Percentiles rank a stretch among this genome's conserved stretches.
Conservation (phyloP, 1,140 invertebrate species). For the Bombus superbus region DNA sequence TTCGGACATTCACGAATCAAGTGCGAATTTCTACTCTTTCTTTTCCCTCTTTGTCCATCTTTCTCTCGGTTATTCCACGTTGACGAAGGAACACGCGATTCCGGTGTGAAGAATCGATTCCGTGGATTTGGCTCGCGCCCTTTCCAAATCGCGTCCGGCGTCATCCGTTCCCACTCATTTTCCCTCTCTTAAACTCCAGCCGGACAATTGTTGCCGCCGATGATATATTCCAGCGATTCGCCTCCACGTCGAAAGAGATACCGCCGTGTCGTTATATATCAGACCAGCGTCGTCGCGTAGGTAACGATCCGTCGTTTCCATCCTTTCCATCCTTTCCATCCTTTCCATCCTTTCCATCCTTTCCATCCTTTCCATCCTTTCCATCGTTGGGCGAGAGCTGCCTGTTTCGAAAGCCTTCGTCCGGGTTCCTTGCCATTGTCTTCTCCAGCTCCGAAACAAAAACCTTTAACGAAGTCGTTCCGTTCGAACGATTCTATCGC, state of each 20-base stretch:
- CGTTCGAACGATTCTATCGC: constrained; percentile 21
- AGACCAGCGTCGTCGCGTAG: not conserved
- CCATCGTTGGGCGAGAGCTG: not conserved
- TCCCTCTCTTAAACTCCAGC: not conserved
- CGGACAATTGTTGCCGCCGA: not conserved
- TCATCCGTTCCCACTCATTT: not conserved
- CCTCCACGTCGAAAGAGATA: too few species aligned
- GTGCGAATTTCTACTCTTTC: not conserved
- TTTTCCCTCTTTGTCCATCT: too few species aligned
- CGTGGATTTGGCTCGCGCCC: not conserved
- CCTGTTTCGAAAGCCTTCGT: not conserved
- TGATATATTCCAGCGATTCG: not conserved
- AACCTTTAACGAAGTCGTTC: constrained; percentile 38
- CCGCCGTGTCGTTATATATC: constrained; percentile 23
- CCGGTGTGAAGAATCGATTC: constrained; percentile 14
- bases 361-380: not conserved
- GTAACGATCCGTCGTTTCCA: constrained; percentile 14
- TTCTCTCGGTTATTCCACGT: not conserved
- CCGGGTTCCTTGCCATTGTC: not conserved
- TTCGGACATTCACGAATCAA: constrained; percentile 16
- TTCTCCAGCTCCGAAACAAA: not conserved
- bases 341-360: not conserved
- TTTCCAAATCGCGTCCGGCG: not conserved
- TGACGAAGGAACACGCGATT: not conserved
- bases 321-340: not conserved